phyloP scores from a whole-genome alignment of 2,113 vertebrate genomes.

The Microcebus jonahi region DNA sequence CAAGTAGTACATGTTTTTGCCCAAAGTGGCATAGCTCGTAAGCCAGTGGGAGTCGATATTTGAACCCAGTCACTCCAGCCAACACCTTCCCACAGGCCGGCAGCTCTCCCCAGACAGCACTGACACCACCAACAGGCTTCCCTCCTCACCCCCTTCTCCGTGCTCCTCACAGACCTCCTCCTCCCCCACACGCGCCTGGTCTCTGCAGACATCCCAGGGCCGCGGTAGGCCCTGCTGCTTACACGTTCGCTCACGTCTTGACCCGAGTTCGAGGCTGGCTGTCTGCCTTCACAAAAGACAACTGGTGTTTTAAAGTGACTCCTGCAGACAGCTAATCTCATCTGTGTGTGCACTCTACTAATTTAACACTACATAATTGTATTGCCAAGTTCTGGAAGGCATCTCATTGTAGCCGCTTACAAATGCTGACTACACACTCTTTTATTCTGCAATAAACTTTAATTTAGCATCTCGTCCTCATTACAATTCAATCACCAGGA shows the following conservation, averaged over 20 bases:
- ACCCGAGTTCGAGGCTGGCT: background rate
- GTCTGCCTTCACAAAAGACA: background rate
- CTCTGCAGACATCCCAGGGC: background rate
- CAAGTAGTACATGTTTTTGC: background rate
- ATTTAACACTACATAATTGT: background rate
- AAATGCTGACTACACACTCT: slow-evolving; percentile 23
- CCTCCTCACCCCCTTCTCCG: background rate
- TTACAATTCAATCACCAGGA: background rate
- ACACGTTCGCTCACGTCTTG: background rate
- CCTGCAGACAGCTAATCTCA: background rate
- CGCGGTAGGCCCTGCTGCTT: background rate
- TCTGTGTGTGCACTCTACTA: background rate
- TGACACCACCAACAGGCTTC: background rate
- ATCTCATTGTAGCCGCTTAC: background rate
- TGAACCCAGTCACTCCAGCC: background rate
- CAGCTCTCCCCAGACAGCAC: background rate
- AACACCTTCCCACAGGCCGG: background rate
- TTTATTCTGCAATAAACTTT: background rate
- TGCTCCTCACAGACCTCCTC: background rate
- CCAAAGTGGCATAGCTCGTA: background rate
- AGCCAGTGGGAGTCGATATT: background rate
- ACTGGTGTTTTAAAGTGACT: slow-evolving; percentile 30
- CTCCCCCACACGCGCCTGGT: accelerated
- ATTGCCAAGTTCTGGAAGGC: background rate
- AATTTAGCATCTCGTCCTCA: background rate